Base-by-base conservation (phyloP, 53 echinoderm and acorn worm species). In the Echinometra lucunter region DNA sequence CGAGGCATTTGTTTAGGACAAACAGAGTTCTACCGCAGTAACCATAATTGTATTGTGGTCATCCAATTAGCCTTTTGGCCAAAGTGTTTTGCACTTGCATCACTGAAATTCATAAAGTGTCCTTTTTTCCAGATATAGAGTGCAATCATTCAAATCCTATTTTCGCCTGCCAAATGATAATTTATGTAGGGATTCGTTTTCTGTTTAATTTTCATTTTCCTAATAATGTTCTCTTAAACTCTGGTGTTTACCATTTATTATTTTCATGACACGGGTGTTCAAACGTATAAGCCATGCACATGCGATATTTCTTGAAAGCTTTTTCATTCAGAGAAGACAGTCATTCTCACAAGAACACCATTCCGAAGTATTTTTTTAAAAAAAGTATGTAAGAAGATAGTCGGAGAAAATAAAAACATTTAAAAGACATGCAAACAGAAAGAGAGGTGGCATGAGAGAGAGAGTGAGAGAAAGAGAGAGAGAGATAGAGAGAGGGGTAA, bases 21-120 rank as follows among this genome's bases (percentile, higher is more conserved):
- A 72, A 78, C 78, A 38, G 40, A 78, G 78, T 23, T 78, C 78
- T 42, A 78, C 78, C 78, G 78, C 78, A 21, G 6, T n/a, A 78
- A 42, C 78, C 78, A 38, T 78, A 78, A 78, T 78, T 78, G 42
- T 18, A 78, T 78, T 42, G 38, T 78, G 34, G 40, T 78, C 42
- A 78, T 78, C 4, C 42, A 42, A 78, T 78, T 19, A 69, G 69
- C 30, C 30, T 69, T 40, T 16, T 42, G 42, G 78, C 40, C 78
- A 19, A 69, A 19, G 4, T 30, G 69, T 69, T 69, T 69, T 34
- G 69, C 69, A 69, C 69, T 69, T 30, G 30, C 69, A 69, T 3
- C 69, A 69, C 32, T 32, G 63, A 25, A 25, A 53, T 53, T 53
- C 53, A 53, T 13, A 53, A 25, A 58, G 53, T 53, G 53, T 53